A percentile compares a stretch with the other conserved stretches of the same genome.
phyloP scores from a whole-genome alignment of 2,113 vertebrate genomes.

The Poicephalus meyeri region DNA sequence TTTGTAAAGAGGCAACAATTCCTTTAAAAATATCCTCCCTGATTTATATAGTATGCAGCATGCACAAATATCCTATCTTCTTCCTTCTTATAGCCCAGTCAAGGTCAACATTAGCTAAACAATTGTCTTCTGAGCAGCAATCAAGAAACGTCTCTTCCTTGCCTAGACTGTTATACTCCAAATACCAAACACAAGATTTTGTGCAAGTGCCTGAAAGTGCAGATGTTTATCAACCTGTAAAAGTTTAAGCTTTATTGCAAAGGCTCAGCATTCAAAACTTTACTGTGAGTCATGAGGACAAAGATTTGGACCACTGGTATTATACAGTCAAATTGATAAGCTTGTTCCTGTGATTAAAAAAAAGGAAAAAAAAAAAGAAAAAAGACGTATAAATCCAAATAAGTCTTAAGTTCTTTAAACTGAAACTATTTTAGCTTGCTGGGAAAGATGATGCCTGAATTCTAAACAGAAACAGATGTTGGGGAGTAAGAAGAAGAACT shows the following conservation, averaged over 20 bases:
- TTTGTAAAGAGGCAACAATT: background rate
- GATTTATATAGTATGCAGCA: background rate
- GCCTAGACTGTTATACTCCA: background rate
- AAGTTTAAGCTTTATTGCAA: background rate
- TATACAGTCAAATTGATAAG: background rate
- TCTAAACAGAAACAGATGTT: background rate
- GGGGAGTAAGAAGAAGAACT: background rate
- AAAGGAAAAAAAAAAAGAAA: background rate
- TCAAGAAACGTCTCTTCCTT: background rate
- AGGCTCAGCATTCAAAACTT: background rate
- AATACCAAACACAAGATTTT: background rate
- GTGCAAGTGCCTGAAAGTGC: background rate
- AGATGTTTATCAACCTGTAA: background rate
- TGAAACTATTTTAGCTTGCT: background rate
- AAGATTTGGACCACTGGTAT: background rate
- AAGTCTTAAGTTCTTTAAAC: background rate
- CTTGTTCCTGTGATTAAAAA: background rate
- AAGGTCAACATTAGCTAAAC: background rate
- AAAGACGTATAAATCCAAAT: background rate
- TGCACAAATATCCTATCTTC: background rate
- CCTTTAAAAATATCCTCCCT: background rate
- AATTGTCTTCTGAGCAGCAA: background rate
- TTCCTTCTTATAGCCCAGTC: background rate
- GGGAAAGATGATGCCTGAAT: background rate
- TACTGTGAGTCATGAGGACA: background rate